Evolutionary conservation across 2,888 invertebrate genomes (phyloP), one percentile per base, ranked within the genome.

Genomic region (Ferrisia virgata): DNA sequence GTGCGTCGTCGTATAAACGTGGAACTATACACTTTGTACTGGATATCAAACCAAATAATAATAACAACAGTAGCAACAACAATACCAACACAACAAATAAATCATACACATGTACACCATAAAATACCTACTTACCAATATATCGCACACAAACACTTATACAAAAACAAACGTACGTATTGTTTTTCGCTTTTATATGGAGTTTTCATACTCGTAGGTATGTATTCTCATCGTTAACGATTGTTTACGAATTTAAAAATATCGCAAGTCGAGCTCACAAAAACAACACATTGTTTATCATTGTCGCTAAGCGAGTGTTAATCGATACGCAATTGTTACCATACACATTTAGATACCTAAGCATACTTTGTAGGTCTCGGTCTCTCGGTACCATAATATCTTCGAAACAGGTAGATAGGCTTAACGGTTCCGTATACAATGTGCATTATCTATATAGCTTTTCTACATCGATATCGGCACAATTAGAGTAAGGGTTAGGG

Each of bases 301-400:
- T 72, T 72, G 72, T 72, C 72, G 72, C 36, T 72, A 72, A 72
- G 72, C 72, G 72, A n/a, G 15, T 72, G 72, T 72, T 72, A 72
- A 72, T 72, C 72, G n/a, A 72, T 72, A 72, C 6, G 28, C 28
- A 0, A 64, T 64, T 64, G 58, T 64, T 25, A 64, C 58, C 13
- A 64, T 64, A n/a, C n/a, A n/a, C 25, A 25, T 47, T 6, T 11
- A 28, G 25, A 28, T 64, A 47, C 18, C 6, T 47, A 64, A 25
- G n/a, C n/a, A n/a, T n/a, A n/a, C n/a, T n/a, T n/a, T n/a, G n/a
- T n/a, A n/a, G n/a, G n/a, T n/a, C n/a, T n/a, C n/a, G n/a, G n/a
- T n/a, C n/a, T n/a, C n/a, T n/a, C 64, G 13, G 4, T 28, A 28
- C 28, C 28, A 15, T 28, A 28, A n/a, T n/a, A n/a, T n/a, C n/a